Base-by-base conservation (phyloP, 2,113 vertebrate species). In the Leptobrachium leishanense region DNA sequence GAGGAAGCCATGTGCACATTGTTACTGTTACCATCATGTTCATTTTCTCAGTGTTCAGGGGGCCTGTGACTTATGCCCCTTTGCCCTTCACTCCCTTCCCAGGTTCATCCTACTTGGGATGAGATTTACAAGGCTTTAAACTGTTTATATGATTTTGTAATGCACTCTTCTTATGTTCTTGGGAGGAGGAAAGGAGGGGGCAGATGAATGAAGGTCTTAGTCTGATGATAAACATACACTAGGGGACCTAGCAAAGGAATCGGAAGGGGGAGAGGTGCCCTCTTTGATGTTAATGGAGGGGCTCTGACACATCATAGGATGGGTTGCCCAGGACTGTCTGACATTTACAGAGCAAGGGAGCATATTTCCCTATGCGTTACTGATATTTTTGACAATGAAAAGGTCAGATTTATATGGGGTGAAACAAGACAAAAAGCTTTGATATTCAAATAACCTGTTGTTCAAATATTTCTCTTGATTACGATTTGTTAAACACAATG, bases 201-300 rank as follows among this genome's bases (percentile, higher is more conserved):
- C 71, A 73, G 71, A 80, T 68, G 31, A 69, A 80, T 74, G 55
- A 44, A 46, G 63, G 63, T n/a, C 44, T 43, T 13, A 73, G 62
- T 41, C 46, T 73, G 70, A 73, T 43, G 65, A 44, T 79, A 79
- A 79, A 79, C 77, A 73, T 63, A 69, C 62, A 79, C 54, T 46
- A 73, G 50, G 64, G 77, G 77, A 68, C 77, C 71, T 59, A 69
- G 70, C 53, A 68, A 74, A 62, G 63, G 41, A 40, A 68, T 53
- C 31, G 64, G 20, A 55, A 73, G 55, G 62, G 50, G 39, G 59
- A 46, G 62, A 20, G 68, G 20, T 43, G 41, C 41, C 55, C 41
- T 8, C 63, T 80, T 80, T 80, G 77, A 80, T 80, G 77, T 80
- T 74, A 74, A 68, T 80, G 64, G 50, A 68, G 63, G 71, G 62